Evolutionary conservation across 37 sponge, comb jelly and placozoan genomes (phyloP), one percentile per base, ranked within the genome.

Genomic region (Aphrocallistes beatrix): DNA sequence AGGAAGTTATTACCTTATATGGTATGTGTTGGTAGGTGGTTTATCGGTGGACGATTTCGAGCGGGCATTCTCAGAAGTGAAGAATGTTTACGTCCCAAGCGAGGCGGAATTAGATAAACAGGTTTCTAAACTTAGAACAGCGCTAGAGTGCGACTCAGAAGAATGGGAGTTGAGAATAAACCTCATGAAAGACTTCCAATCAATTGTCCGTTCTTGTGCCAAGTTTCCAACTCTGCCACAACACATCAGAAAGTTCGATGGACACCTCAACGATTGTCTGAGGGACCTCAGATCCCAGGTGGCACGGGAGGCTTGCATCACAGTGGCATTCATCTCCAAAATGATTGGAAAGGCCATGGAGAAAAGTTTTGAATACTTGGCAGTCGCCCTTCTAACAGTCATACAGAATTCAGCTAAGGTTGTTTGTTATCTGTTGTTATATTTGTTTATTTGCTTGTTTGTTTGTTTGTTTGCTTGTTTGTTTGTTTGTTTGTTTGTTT

Each of bases 321-420:
- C 75, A 25, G 28, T 60, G 34, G 75, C 75, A 25, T 60, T 25
- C 34, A 60, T 60, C 3, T 32, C 32, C n/a, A 60, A 28, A 13
- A 1, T 32, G n/a, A 60, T 25, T 60, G 75, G 75, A 30, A 60
- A 60, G 34, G 25, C 75, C n/a, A 60, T 60, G 25, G 75, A 60
- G 8, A 60, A 60, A 28, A 60, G 75, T 13, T 60, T 60, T 60
- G 75, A 60, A 30, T 60, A 60, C n/a, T 60, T 60, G 21, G n/a
- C n/a, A 3, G n/a, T 30, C n/a, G 28, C 75, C 8, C 34, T 60
- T 3, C n/a, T 60, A 30, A 60, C 75, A 25, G 34, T 60, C n/a
- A 60, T 60, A 60, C 75, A 60, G 75, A 60, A 60, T 60, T 60
- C 75, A 25, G n/a, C 75, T 21, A 60, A 60, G 75, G 75, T 42